Conservation (phyloP, 2,113 vertebrate species). For the Antechinus flavipes region DNA sequence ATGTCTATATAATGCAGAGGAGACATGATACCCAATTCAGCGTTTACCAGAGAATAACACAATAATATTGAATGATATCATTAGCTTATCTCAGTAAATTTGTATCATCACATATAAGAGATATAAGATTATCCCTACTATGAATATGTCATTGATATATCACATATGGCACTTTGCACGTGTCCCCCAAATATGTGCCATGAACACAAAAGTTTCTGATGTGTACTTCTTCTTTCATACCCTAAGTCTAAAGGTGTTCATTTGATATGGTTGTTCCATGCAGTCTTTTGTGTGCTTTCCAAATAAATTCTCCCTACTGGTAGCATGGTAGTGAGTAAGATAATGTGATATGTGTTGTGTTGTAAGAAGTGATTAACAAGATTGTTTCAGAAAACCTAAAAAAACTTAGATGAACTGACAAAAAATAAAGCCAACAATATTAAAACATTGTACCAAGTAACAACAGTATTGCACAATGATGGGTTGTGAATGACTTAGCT, state of each 20-base stretch:
- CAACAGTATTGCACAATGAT: neutral
- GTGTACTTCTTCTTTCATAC: neutral
- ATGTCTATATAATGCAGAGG: neutral
- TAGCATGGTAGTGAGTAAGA: neutral
- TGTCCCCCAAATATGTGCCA: neutral
- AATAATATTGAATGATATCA: neutral
- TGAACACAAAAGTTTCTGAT: neutral
- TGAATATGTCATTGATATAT: neutral
- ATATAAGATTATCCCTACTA: neutral
- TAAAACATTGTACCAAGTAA: neutral
- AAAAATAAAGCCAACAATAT: neutral
- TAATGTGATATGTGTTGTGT: neutral
- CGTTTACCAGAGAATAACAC: neutral
- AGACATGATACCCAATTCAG: neutral
- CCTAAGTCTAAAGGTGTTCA: neutral
- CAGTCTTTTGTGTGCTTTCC: neutral
- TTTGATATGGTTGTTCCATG: neutral
- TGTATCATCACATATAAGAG: neutral
- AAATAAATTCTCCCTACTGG: neutral
- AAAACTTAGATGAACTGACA: neutral
- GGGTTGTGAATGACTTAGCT: neutral
- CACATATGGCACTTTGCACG: neutral
- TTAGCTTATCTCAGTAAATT: neutral
- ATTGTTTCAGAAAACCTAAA: neutral
- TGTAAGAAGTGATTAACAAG: neutral